Evolutionary conservation across 2,113 vertebrate species (phyloP).

Genomic region (Solea solea): DNA sequence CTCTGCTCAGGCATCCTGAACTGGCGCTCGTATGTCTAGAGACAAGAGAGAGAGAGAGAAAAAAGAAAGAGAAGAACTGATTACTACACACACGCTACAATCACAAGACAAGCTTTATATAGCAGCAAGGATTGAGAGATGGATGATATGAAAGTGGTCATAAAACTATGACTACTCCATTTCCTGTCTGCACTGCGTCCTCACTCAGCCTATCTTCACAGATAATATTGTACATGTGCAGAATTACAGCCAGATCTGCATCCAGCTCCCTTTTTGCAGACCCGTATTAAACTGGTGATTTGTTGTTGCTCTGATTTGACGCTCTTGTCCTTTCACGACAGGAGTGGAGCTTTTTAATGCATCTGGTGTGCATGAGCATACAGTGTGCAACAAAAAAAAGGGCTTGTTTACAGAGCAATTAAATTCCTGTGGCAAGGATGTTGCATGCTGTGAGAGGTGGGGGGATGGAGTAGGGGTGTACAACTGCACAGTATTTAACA

Average conservation of each 20-base stretch:
- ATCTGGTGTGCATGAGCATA: conserved; percentile 66
- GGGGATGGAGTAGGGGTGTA: conserved; percentile 48
- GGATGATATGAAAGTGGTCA: conserved; percentile 42
- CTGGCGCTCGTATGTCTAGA: conserved; percentile 91
- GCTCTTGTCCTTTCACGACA: conserved; percentile 46
- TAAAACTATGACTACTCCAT: conserved; percentile 34
- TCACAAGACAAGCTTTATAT: conserved; percentile 38
- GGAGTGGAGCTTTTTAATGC: conserved; percentile 62
- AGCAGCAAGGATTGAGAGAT: conserved; percentile 29
- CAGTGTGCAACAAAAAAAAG: conserved; percentile 70
- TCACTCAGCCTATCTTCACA: conserved; percentile 5
- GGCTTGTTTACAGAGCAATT: conserved; percentile 78
- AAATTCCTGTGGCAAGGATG: conserved; percentile 79
- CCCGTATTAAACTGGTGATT: conserved; percentile 49
- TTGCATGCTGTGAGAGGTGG: conserved; percentile 71
- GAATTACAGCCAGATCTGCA: conserved; percentile 22
- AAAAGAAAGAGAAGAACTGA: conserved; percentile 48
- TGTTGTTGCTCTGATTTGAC: conserved; percentile 43
- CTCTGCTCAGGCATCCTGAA: conserved; percentile 89
- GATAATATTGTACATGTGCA: conserved; percentile 10
- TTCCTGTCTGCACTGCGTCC: conserved; percentile 43
- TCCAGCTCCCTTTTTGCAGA: conserved; percentile 37
- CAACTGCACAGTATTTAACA: conserved; percentile 57
- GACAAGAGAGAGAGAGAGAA: conserved; percentile 30
- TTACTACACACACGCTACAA: conserved; percentile 45